Evolutionary conservation across 2,888 invertebrate genomes (phyloP), one percentile per base, ranked within the genome.

Genomic region (Danaus chrysippus): DNA sequence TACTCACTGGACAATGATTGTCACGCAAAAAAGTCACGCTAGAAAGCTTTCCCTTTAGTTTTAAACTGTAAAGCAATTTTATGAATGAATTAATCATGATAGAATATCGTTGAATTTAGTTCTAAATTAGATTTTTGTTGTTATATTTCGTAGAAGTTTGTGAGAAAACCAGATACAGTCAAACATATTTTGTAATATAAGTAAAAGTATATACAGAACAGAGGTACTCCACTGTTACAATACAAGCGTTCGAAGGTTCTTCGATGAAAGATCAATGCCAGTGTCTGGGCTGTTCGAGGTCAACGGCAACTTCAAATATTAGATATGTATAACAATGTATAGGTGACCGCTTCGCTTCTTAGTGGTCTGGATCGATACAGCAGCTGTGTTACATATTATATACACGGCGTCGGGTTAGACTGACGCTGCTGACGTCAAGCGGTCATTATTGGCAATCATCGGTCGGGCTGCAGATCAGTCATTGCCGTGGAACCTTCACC

Each of bases 401-500:
- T 79, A 78, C 74, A 73, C 78, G 79, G 78, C 81, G 79, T 80
- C 81, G 23, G 23, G 23, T 34, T 34, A 34, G 79, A 82, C 82
- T 83, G 83, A 82, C 82, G 82, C 85, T 84, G 86, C 83, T 85
- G 82, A 83, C 81, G 85, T 82, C 85, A 81, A 76, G 78, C 77
- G 78, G 77, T 79, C 78, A 34, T 34, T 34, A 34, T 34, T 34
- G 2, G 78, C 80, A 82, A 76, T 77, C 73, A 82, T 74, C 81
- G 78, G 80, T 80, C 82, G 81, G 79, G 75, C 76, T 84, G 83
- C 83, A 83, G 75, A 74, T 77, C 71, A 81, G 82, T 86, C 82
- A 83, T 84, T 85, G 83, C 76, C 75, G 75, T 70, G 74, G 76
- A 88, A 86, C 89, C 91, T 89, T 90, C 88, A 89, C 89, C 90